Base-by-base conservation (phyloP, 2,113 vertebrate species). In the Dasypus novemcinctus region DNA sequence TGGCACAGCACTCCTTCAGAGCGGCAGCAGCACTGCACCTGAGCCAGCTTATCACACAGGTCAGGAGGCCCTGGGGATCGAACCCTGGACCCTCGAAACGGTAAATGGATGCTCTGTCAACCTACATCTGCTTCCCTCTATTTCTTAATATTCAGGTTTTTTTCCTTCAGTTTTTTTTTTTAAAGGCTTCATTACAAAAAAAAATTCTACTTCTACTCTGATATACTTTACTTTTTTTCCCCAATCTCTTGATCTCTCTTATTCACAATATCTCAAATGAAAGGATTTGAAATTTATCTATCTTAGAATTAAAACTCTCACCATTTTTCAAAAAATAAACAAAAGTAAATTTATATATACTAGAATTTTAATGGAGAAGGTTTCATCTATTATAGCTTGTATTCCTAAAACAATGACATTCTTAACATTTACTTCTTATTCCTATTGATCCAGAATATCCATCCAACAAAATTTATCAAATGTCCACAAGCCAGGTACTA, bases 391-490 rank as follows among this genome's bases (percentile, higher is more conserved):
- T 81, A 63, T 1, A 43, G 33, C 43, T 72, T 90, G 5, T 95
- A 71, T 75, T 71, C 10, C 76, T 83, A 61, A 61, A 92, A n/a
- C 64, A 66, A 72, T 43, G 38, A 88, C 57, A 86, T 81, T 49
- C 21, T 61, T 80, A 86, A 94, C 41, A 84, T 31, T 88, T 92
- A 94, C 23, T 92, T 92, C 25, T 92, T 84, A 86, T 91, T 93
- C 12, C 49, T 97, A 23, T 69, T 38, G 68, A 46, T 87, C 20
- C 66, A 89, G 76, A 94, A 43, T 11, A 80, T 64, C 46, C 6
- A 66, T 72, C 74, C 11, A 81, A 92, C 33, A 90, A 49, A 74
- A 90, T 61, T 85, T 46, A 84, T 38, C 59, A 92, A 61, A 17
- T 18, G 64, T 27, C 27, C 33, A 38, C 5, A 33, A 38, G n/a